A percentile compares a stretch with the other conserved stretches of the same genome.
Evolutionary conservation across 2,113 vertebrate species (phyloP).

Genomic region (Phyllostomus hastatus): DNA sequence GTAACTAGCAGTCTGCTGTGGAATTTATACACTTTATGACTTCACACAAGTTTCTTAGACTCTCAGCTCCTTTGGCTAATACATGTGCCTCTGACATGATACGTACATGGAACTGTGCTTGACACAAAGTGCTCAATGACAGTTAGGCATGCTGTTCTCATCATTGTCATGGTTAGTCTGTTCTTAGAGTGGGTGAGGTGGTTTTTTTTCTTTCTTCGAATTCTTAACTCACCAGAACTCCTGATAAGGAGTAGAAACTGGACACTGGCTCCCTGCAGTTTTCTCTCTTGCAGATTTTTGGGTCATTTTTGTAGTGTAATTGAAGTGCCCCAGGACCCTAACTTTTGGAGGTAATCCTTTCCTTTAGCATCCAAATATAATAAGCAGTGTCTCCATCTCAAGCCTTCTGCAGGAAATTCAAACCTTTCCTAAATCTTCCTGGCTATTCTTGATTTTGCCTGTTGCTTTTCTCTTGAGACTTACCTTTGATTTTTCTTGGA

Average conservation of each 20-base stretch:
- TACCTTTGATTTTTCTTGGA: not conserved
- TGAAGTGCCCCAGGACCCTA: not conserved
- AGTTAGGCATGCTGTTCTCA: not conserved
- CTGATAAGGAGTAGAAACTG: not conserved
- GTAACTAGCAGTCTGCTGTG: not conserved
- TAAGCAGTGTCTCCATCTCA: not conserved
- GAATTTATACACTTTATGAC: not conserved
- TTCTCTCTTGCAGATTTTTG: not conserved
- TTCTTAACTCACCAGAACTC: not conserved
- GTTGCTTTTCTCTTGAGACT: not conserved
- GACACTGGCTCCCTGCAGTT: not conserved
- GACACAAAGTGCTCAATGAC: not conserved
- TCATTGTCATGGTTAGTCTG: not conserved
- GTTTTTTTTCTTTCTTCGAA: not conserved
- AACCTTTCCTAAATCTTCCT: not conserved
- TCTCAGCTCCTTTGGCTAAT: not conserved
- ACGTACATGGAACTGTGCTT: not conserved
- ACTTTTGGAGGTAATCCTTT: not conserved
- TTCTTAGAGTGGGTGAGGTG: not conserved
- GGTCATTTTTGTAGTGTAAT: not conserved
- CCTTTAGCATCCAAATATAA: not conserved
- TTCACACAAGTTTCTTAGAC: not conserved
- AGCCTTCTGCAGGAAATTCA: not conserved
- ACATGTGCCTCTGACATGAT: not conserved
- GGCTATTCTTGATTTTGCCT: not conserved